Conservation (phyloP, 2,888 invertebrate genomes). For the Hoplodrina ambigua region DNA sequence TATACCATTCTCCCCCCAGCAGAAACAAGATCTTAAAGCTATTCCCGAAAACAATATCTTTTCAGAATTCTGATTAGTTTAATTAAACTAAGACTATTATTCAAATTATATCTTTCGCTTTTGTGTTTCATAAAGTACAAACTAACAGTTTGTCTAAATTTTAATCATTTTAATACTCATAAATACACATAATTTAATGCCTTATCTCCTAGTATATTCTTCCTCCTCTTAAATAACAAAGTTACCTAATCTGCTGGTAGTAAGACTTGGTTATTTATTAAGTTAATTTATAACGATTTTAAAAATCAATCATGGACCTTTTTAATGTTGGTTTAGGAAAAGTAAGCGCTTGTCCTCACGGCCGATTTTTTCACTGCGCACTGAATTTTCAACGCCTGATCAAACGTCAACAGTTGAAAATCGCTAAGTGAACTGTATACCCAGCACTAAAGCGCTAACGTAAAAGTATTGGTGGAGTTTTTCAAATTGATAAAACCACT, state of each 20-base stretch:
- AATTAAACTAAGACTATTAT: slow-evolving; percentile 41
- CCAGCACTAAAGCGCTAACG: not conserved
- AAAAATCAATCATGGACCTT: not conserved
- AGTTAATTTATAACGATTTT: not conserved
- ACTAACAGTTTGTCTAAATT: slow-evolving; percentile 24
- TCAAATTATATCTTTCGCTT: slow-evolving; percentile 33
- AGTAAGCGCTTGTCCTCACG: too few species aligned
- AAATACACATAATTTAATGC: slow-evolving; percentile 13
- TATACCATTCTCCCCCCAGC: slow-evolving; percentile 33
- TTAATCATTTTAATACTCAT: slow-evolving; percentile 24
- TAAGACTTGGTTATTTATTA: not conserved
- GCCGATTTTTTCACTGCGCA: too few species aligned
- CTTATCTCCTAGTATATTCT: not conserved
- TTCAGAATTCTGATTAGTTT: slow-evolving; percentile 44
- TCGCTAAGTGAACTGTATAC: too few species aligned
- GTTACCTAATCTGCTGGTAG: not conserved
- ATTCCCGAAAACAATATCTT: slow-evolving; percentile 32
- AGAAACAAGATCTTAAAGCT: slow-evolving; percentile 37
- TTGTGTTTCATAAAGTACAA: slow-evolving; percentile 42
- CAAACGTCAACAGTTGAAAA: too few species aligned
- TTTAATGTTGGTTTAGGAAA: not conserved
- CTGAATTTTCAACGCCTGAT: not conserved
- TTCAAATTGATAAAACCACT: not conserved
- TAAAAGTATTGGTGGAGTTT: not conserved
- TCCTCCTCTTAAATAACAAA: slow-evolving; percentile 1